These are phyloP conservation scores for Macrobrachium nipponense DNA, from an alignment of 1,140 invertebrate species.

Conservation along the genomic window DNA sequence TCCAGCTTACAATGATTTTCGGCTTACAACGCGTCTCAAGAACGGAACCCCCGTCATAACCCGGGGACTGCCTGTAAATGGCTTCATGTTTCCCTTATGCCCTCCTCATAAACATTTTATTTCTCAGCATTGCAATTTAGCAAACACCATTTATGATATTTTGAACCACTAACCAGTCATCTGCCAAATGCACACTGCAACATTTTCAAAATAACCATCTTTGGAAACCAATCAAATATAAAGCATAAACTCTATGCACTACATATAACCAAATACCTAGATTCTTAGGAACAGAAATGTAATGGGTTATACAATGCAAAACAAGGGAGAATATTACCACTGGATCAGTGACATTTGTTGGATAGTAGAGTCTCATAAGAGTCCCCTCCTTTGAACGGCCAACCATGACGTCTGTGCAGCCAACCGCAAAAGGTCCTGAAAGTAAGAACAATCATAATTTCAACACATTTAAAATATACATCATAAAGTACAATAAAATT, in stretches of 20 bases:
- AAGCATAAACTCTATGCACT: too few species aligned
- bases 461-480: too few species aligned
- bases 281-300: background rate
- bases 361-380: conserved; percentile 44
- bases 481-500: too few species aligned
- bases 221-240: too few species aligned
- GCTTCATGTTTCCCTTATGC: background rate
- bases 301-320: background rate
- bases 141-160: background rate
- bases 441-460: background rate
- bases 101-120: background rate
- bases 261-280: too few species aligned
- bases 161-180: background rate
- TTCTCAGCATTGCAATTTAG: background rate
- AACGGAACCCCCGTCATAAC: too few species aligned
- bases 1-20: too few species aligned
- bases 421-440: conserved; percentile 43
- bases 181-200: too few species aligned
- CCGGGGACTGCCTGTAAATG: too few species aligned
- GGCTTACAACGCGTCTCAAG: too few species aligned
- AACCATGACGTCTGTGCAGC: conserved; percentile 33
- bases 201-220: too few species aligned
- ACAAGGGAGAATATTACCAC: conserved; percentile 8
- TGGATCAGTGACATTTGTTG: conserved; percentile 29
- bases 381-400: conserved; percentile 38